These are phyloP conservation scores for Halcyon leucocephala DNA, from an alignment of 2,797 vertebrate species.

Conservation along the genomic window DNA sequence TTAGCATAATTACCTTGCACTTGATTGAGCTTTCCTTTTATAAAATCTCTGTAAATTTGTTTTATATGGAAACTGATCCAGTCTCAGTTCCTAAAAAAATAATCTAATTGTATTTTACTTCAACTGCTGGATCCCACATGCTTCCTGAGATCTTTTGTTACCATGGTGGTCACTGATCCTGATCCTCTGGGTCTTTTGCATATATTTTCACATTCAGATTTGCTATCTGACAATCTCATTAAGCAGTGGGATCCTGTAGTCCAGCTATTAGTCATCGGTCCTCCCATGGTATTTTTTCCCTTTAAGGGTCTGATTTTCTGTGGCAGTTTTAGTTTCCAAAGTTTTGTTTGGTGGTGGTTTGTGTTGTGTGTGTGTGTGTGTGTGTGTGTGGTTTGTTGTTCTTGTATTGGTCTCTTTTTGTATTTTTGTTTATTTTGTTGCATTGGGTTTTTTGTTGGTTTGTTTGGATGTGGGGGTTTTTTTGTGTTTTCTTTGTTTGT, in stretches of 20 bases:
- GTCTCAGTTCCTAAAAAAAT: background rate
- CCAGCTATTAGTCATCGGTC: background rate
- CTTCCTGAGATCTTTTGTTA: background rate
- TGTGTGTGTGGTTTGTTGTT: too few species aligned
- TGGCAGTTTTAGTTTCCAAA: background rate
- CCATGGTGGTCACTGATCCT: background rate
- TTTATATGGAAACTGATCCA: background rate
- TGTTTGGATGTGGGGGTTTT: too few species aligned
- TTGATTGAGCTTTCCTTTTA: background rate
- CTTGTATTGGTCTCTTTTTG: too few species aligned
- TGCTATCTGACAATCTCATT: background rate
- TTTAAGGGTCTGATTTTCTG: background rate
- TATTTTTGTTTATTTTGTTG: background rate
- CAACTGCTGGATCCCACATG: rapidly evolving
- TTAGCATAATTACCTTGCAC: background rate
- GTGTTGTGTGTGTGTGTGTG: too few species aligned
- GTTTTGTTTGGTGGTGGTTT: background rate
- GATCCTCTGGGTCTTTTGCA: background rate
- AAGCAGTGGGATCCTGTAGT: background rate
- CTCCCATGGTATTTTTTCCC: background rate
- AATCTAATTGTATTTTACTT: background rate
- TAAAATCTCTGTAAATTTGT: background rate
- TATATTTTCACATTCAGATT: background rate
- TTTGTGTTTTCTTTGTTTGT: too few species aligned
- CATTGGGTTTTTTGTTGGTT: too few species aligned